A percentile compares a stretch with the other conserved stretches of the same genome.
These are phyloP conservation scores for Condylostylus longicornis DNA, from an alignment of 1,140 invertebrate genomes.

Conservation along the genomic window DNA sequence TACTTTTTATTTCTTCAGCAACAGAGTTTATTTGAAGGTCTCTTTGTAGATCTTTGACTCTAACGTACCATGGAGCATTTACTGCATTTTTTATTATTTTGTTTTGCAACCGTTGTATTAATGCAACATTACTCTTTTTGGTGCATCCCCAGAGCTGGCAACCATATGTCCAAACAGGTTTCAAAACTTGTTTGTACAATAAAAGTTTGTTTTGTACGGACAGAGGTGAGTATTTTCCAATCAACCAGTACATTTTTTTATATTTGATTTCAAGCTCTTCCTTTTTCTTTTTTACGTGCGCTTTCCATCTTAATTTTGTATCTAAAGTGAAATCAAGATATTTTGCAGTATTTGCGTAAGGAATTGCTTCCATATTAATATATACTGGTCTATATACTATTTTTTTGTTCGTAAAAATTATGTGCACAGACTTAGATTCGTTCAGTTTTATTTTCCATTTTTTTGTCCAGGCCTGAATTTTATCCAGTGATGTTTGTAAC, in stretches of 20 bases:
- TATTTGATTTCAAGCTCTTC: conserved; percentile 5
- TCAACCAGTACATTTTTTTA: conserved; percentile 12
- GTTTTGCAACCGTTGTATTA: no score
- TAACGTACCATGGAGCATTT: no score
- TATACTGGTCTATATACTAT: not conserved
- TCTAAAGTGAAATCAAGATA: conserved; percentile 19
- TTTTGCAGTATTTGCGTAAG: no score
- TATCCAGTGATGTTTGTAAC: conserved; percentile 10
- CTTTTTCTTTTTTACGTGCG: conserved; percentile 11
- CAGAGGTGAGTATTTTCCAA: conserved; percentile 12
- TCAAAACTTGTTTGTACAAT: conserved; percentile 18
- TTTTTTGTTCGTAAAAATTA: conserved; percentile 11
- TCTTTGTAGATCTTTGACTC: no score
- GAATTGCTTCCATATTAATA: no score
- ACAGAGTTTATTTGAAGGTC: no score
- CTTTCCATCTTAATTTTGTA: conserved; percentile 13
- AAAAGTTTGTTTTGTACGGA: conserved; percentile 19
- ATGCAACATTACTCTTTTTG: conserved; percentile 13
- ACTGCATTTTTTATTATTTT: no score
- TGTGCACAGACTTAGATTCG: conserved; percentile 15
- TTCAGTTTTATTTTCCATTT: conserved; percentile 21
- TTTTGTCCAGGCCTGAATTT: conserved; percentile 9
- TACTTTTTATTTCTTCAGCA: no score
- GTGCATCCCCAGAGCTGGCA: conserved; percentile 20
- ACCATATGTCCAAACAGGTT: conserved; percentile 24